Base-by-base conservation (phyloP, 2,888 invertebrate species). In the Caenorhabditis sp. region DNA sequence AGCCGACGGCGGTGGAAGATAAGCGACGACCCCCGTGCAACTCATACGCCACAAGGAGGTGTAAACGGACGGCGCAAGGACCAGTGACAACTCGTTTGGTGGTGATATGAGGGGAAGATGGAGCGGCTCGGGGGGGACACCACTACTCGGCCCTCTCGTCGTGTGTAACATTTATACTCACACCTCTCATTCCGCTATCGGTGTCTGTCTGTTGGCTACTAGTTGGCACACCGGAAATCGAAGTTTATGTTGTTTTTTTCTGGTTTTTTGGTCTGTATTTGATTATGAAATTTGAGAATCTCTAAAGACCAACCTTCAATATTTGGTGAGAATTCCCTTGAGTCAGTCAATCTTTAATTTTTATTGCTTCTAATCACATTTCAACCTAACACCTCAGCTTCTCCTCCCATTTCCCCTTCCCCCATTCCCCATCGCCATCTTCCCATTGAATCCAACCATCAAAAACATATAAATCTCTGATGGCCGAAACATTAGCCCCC, bases 21-120 rank as follows among this genome's bases (percentile, higher is more conserved):
- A n/a, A n/a, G n/a, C n/a, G n/a, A n/a, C n/a, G n/a, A n/a, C n/a
- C n/a, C n/a, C n/a, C n/a, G n/a, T n/a, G n/a, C 40, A 2, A 56
- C 26, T 56, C 55, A 56, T 60, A 65, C 74, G 74, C 74, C 74
- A 74, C 74, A 56, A 74, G 58, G 67, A 76, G 76, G 76, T 76
- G 76, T 76, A 76, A 76, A 76, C 76, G 76, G 67, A 67, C 58
- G 60, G 64, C 35, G 58, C 58, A 35, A 51, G 67, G 47, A 61
- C 53, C 67, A 67, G 67, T 76, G 74, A 76, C 74, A 76, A 76
- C 74, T 76, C 74, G 74, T 60, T 74, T 76, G 74, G 74, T 76
- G 67, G 74, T 76, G 67, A 67, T 67, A 76, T 67, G 67, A 67
- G 58, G 51, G 58, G 74, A 53, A 74, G 74, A 65, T 37, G 67